Evolutionary conservation across 1,140 invertebrate species (phyloP).

Genomic region (Polypedilum pembai): DNA sequence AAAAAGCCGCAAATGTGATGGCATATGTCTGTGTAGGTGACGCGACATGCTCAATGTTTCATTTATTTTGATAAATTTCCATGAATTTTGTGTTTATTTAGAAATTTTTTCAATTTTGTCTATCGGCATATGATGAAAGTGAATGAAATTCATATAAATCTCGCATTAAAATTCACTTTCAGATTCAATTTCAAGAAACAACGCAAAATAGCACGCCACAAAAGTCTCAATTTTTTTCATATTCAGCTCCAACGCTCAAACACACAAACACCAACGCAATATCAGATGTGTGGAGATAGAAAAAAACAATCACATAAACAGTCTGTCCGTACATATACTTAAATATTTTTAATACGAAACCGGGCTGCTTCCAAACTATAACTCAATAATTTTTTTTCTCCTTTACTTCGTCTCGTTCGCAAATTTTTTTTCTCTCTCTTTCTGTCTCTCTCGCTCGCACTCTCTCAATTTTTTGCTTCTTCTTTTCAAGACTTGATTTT

Average conservation of each 20-base stretch:
- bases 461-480: no score
- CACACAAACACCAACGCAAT: slow-evolving; percentile 11
- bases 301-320: no score
- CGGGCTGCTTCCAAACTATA: neutral
- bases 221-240: neutral
- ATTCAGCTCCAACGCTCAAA: neutral
- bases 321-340: no score
- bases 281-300: no score
- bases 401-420: no score
- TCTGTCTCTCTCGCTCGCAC: neutral
- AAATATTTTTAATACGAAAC: neutral
- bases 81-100: neutral
- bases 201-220: slow-evolving; percentile 15
- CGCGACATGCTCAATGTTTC: slow-evolving; percentile 10
- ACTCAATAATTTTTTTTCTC: no score
- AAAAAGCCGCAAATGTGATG: neutral
- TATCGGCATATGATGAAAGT: no score
- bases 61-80: neutral
- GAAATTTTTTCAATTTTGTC: neutral
- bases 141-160: no score
- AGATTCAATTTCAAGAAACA: neutral
- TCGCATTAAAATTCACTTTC: neutral
- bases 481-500: neutral
- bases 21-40: neutral
- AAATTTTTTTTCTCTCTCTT: no score